phyloP scores from a whole-genome alignment of 2,888 invertebrate genomes.

The Trachelus troglodyta region DNA sequence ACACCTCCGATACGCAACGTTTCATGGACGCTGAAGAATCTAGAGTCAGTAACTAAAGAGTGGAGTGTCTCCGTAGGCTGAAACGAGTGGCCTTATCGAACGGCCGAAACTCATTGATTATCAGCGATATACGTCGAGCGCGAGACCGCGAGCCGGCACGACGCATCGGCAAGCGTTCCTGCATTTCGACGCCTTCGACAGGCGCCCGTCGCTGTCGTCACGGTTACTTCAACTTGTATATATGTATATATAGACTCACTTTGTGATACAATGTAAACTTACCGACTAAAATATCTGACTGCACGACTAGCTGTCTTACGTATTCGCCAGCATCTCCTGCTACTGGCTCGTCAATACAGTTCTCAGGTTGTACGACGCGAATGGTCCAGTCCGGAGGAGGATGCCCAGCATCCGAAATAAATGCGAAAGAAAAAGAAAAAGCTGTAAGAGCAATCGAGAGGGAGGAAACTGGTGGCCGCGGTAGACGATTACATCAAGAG shows the following conservation, averaged over 20 bases:
- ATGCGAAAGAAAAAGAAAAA: background rate
- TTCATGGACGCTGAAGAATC: no score
- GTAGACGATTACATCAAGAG: background rate
- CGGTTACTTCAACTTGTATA: background rate
- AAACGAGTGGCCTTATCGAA: background rate
- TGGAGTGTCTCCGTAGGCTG: background rate
- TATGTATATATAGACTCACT: background rate
- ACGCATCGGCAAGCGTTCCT: background rate
- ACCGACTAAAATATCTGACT: background rate
- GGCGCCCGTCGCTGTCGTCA: background rate
- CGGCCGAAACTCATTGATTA: background rate
- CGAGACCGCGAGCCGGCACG: background rate
- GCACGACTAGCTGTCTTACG: background rate
- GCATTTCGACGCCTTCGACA: background rate
- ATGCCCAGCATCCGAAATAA: background rate
- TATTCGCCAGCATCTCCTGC: background rate
- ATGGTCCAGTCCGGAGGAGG: background rate
- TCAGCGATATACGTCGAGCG: background rate
- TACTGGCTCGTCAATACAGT: background rate
- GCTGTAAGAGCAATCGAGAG: background rate
- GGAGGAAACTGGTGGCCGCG: background rate
- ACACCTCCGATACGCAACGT: background rate
- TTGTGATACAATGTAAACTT: background rate
- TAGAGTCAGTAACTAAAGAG: background rate
- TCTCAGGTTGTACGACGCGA: background rate